Evolutionary conservation across 2,113 vertebrate genomes (phyloP).

Genomic region (Electrona antarctica): DNA sequence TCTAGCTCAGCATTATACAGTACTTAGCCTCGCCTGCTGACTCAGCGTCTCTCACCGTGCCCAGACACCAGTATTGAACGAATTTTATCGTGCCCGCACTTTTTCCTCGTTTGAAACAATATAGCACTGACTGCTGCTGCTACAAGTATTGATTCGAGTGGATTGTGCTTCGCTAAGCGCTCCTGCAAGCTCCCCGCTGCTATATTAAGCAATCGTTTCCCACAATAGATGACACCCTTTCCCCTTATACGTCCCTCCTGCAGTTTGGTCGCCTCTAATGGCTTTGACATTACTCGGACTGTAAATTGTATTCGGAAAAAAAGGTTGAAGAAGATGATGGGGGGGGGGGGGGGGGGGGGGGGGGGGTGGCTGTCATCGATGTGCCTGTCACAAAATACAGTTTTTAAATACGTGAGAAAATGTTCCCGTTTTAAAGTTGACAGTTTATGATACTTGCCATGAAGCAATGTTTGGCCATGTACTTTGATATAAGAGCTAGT

Average conservation of each 20-base stretch:
- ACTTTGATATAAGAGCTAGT: slow-evolving; percentile 27
- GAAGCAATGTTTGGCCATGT: slow-evolving; percentile 51
- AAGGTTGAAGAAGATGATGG: slow-evolving; percentile 56
- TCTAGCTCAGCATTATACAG: slow-evolving; percentile 50
- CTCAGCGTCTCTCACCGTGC: slow-evolving; percentile 75
- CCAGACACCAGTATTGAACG: slow-evolving; percentile 71
- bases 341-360: slow-evolving; percentile 71
- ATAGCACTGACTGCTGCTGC: slow-evolving; percentile 76
- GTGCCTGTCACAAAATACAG: slow-evolving; percentile 62
- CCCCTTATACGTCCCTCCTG: slow-evolving; percentile 77
- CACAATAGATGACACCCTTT: slow-evolving; percentile 85
- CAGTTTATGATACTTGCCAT: slow-evolving; percentile 47
- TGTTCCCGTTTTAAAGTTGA: slow-evolving; percentile 31
- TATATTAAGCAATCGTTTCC: slow-evolving; percentile 92
- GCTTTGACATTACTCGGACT: slow-evolving; percentile 85
- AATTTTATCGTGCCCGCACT: slow-evolving; percentile 77
- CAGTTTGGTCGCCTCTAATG: slow-evolving; percentile 86
- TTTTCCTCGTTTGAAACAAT: slow-evolving; percentile 80
- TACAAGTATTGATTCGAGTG: slow-evolving; percentile 81
- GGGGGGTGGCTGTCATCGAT: slow-evolving; percentile 67
- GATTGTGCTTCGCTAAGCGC: slow-evolving; percentile 81
- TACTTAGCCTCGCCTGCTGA: slow-evolving; percentile 72
- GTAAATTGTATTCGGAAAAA: slow-evolving; percentile 84
- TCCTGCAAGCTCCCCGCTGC: slow-evolving; percentile 81
- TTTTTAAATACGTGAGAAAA: slow-evolving; percentile 52